A percentile compares a stretch with the other conserved stretches of the same genome.
phyloP scores from a whole-genome alignment of 2,797 vertebrate species.

The Mareca penelope region DNA sequence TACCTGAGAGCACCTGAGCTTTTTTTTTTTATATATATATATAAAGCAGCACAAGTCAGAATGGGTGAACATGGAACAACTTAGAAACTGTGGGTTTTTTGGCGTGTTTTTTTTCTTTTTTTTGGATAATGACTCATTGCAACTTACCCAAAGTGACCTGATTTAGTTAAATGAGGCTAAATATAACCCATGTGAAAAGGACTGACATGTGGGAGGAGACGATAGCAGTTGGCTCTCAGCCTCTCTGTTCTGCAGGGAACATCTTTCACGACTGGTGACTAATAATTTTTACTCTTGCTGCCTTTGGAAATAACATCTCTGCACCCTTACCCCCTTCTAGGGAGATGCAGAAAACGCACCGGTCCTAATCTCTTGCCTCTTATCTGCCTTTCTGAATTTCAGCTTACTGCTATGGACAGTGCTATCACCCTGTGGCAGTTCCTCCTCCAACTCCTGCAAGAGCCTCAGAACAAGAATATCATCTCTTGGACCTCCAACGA shows the following conservation, averaged over 20 bases:
- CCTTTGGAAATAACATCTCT: conserved; percentile 38
- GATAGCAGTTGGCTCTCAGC: conserved; percentile 21
- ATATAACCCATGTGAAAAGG: conserved; percentile 68
- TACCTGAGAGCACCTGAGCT: conserved; percentile 28
- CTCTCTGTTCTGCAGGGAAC: conserved; percentile 35
- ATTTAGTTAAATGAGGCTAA: conserved; percentile 73
- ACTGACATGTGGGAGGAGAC: conserved; percentile 64
- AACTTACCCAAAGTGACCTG: conserved; percentile 72
- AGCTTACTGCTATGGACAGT: conserved; percentile 91
- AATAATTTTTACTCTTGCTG: conserved; percentile 46
- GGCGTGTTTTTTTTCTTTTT: background rate
- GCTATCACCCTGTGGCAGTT: conserved; percentile 99
- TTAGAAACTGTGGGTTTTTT: background rate
- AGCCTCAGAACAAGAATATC: conserved; percentile 90
- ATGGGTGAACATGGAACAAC: conserved; percentile 38
- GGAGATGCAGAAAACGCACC: background rate
- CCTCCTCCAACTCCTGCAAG: conserved; percentile 94
- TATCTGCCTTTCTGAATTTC: conserved; percentile 51
- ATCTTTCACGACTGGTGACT: conserved; percentile 32
- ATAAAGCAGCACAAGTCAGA: background rate
- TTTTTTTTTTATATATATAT: background rate
- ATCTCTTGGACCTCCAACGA: conserved; percentile 97
- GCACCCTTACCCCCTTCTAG: background rate
- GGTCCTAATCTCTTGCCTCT: background rate
- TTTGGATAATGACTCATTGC: conserved; percentile 50